These are phyloP conservation scores for Acrobasis consociella DNA, from an alignment of 2,888 invertebrate genomes.

Conservation along the genomic window DNA sequence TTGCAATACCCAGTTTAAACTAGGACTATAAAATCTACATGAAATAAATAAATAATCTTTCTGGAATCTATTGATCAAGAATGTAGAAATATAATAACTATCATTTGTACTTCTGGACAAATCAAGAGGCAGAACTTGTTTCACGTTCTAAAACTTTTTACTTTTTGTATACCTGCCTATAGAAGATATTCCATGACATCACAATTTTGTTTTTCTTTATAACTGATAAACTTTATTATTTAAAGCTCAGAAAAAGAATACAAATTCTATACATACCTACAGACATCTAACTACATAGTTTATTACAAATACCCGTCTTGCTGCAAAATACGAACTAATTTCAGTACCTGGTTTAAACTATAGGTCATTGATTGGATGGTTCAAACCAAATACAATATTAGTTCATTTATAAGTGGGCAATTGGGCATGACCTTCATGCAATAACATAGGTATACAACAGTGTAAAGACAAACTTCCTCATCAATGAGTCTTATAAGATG, in stretches of 20 bases:
- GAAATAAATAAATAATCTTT: no score
- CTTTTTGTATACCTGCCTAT: not conserved
- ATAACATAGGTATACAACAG: constrained; percentile 18
- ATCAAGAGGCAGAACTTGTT: not conserved
- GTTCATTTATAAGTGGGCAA: no score
- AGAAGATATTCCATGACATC: not conserved
- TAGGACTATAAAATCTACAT: no score
- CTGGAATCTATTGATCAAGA: no score
- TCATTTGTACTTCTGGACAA: not conserved
- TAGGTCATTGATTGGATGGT: no score
- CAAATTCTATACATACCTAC: not conserved
- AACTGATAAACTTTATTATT: not conserved
- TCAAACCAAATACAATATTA: no score
- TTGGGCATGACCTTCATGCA: not conserved
- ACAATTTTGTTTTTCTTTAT: not conserved
- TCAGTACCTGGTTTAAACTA: no score
- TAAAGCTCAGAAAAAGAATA: not conserved
- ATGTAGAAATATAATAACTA: not conserved
- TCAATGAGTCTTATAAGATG: not conserved
- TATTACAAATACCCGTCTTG: not conserved
- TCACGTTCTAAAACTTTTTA: not conserved
- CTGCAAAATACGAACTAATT: no score
- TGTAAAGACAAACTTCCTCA: constrained; percentile 4
- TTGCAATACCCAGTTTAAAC: no score
- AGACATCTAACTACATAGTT: not conserved